Evolutionary conservation across 2,113 vertebrate species (phyloP).

Genomic region (Periophthalmodon schlosseri): DNA sequence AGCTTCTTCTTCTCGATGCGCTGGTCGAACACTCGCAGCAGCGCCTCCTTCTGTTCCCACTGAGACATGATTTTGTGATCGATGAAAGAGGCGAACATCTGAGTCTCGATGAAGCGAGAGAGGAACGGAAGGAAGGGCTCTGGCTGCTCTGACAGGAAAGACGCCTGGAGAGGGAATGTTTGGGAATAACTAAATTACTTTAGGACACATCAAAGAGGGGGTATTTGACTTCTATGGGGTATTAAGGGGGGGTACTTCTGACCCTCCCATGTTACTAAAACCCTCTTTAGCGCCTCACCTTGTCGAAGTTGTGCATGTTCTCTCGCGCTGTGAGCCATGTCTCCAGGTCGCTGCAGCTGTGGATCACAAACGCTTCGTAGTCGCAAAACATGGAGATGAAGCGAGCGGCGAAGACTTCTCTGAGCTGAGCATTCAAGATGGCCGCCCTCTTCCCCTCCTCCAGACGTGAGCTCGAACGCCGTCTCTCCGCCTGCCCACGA

Average conservation of each 20-base stretch:
- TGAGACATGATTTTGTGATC: slow-evolving; percentile 95
- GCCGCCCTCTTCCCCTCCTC: slow-evolving; percentile 84
- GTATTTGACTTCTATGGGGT: too few relatives aligned
- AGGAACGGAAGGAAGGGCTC: slow-evolving; percentile 93
- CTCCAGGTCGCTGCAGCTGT: slow-evolving; percentile 86
- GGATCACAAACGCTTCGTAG: slow-evolving; percentile 93
- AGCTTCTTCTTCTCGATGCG: slow-evolving; percentile 87
- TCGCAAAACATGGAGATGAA: slow-evolving; percentile 89
- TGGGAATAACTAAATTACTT: too few relatives aligned
- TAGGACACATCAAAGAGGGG: too few relatives aligned
- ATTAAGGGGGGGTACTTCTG: too few relatives aligned
- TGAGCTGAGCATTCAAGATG: slow-evolving; percentile 86
- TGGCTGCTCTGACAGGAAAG: slow-evolving; percentile 92
- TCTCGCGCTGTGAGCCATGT: slow-evolving; percentile 92
- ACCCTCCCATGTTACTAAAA: too few relatives aligned
- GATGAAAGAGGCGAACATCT: slow-evolving; percentile 95
- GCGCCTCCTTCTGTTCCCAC: slow-evolving; percentile 91
- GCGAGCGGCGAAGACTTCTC: slow-evolving; percentile 88
- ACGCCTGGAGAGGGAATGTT: slow-evolving; percentile 81
- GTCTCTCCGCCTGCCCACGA: not conserved
- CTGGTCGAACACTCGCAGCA: slow-evolving; percentile 88
- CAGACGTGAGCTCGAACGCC: slow-evolving; percentile 57
- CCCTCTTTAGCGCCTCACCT: slow-evolving; percentile 70
- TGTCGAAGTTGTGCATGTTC: slow-evolving; percentile 96
- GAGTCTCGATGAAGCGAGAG: slow-evolving; percentile 93